A percentile compares a stretch with the other conserved stretches of the same genome.
Conservation (phyloP, 1,140 invertebrate genomes). For the Aethina tumida region DNA sequence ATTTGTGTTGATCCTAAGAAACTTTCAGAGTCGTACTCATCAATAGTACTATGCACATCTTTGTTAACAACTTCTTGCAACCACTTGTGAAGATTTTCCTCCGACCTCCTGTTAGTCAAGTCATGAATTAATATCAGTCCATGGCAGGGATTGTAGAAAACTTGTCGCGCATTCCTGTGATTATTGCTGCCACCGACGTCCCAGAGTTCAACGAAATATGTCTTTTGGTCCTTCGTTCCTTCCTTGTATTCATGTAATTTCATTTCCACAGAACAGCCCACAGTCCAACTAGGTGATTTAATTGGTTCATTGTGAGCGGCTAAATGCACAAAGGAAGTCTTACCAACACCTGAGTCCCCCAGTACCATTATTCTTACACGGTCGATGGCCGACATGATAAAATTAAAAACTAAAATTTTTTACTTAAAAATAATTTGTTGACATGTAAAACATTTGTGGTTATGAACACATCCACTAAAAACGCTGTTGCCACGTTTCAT, state of each 20-base stretch:
- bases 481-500: too few species aligned
- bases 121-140: constrained; percentile 86
- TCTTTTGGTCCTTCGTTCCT: constrained; percentile 81
- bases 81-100: constrained; percentile 89
- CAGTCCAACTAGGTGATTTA: constrained; percentile 80
- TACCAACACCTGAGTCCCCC: constrained; percentile 94
- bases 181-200: constrained; percentile 90
- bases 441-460: too few species aligned
- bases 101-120: constrained; percentile 90
- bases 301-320: constrained; percentile 82
- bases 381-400: constrained; percentile 71
- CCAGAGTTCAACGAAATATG: constrained; percentile 92
- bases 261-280: constrained; percentile 91
- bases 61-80: constrained; percentile 80
- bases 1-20: constrained; percentile 78
- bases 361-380: constrained; percentile 86
- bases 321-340: constrained; percentile 87
- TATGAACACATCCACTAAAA: too few species aligned
- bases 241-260: constrained; percentile 94
- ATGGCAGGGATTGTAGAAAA: constrained; percentile 89
- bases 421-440: too few species aligned
- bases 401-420: too few species aligned
- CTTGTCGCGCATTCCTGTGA: constrained; percentile 81
- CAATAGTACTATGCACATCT: constrained; percentile 48
- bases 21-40: constrained; percentile 78